Evolutionary conservation across 2,888 invertebrate genomes (phyloP), one percentile per base, ranked within the genome.

Genomic region (Nomada hirtipes): DNA sequence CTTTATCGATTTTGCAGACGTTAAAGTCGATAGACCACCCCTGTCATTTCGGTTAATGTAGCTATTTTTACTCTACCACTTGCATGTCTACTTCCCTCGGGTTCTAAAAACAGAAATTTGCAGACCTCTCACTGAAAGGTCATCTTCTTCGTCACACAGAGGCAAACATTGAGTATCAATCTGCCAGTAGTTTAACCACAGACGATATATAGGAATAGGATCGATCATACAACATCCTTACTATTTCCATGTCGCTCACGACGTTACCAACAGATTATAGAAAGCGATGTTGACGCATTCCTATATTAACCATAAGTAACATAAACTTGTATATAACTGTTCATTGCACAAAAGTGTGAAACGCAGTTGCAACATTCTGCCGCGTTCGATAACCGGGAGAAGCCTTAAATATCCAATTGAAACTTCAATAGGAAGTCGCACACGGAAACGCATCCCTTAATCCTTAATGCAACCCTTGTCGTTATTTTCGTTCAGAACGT

Each of bases 401-500:
- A 63, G 36, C 23, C 42, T n/a, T 50, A 18, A 52, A 75, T 2
- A 42, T 60, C 50, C 20, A 15, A 42, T 47, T 11, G 36, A 13
- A n/a, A 13, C 13, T 23, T 20, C 20, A 52, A 44, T 53, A 72
- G 60, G 23, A 36, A 59, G 59, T n/a, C 4, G 36, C 18, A 11
- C 20, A 52, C 13, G 4, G 57, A 20, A 53, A 29, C 53, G 26
- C 29, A 23, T 2, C 18, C n/a, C 26, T 23, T 44, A 11, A 20
- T 26, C n/a, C 26, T 23, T 44, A 11, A 20, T 26, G 50, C 36
- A 15, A 59, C 15, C 50, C 53, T 20, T 61, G 29, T 67, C 44
- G 72, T 70, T 73, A 61, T 65, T 80, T 76, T 59, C 52, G 64
- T 15, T 23, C 26, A 53, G 26, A 26, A 26, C 69, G 63, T 79